Conservation (phyloP, 2,113 vertebrate genomes). For the Leucopsar rothschildi region DNA sequence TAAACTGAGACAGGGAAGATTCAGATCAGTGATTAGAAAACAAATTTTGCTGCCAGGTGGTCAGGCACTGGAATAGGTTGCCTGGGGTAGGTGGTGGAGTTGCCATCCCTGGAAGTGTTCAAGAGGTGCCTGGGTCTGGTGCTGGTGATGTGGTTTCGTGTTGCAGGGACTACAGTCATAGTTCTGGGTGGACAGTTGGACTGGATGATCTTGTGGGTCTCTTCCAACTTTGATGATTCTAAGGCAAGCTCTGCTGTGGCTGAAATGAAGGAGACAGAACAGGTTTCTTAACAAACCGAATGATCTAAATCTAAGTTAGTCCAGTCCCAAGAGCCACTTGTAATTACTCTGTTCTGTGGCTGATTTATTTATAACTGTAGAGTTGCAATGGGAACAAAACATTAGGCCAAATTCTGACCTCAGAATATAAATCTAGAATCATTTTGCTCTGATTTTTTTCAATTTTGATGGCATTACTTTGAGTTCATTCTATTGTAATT, state of each 20-base stretch:
- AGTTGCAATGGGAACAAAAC: slow-evolving; percentile 31
- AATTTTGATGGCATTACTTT: background rate
- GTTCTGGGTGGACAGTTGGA: background rate
- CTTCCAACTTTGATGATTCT: background rate
- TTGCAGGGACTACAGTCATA: background rate
- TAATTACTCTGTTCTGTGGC: background rate
- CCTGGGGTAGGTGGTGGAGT: background rate
- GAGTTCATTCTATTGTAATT: background rate
- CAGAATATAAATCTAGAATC: background rate
- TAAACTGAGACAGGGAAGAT: background rate
- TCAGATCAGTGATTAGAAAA: background rate
- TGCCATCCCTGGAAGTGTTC: background rate
- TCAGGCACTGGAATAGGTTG: background rate
- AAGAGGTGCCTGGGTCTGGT: background rate
- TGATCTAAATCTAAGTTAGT: slow-evolving; percentile 18
- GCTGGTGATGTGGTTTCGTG: background rate
- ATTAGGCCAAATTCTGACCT: background rate
- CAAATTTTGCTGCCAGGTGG: accelerated
- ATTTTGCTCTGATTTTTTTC: background rate
- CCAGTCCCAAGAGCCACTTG: background rate
- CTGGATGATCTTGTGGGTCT: background rate
- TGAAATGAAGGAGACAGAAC: slow-evolving; percentile 4
- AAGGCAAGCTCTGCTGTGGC: background rate
- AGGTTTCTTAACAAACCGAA: background rate
- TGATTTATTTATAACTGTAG: slow-evolving; percentile 5